phyloP scores from a whole-genome alignment of 2,113 vertebrate genomes.

The Isurus oxyrinchus region DNA sequence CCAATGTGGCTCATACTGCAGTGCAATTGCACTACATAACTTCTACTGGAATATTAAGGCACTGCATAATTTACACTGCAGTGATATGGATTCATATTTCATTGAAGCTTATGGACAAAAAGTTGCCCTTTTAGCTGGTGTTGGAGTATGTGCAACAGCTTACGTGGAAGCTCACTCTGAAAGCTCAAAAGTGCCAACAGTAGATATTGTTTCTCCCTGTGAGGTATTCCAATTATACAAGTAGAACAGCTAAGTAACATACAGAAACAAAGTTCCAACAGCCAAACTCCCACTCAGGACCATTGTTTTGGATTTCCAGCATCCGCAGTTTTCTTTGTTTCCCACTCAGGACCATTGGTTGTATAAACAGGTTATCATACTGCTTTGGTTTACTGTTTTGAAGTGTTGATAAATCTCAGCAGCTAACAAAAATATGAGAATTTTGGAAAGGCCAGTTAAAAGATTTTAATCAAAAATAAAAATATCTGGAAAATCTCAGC shows the following conservation, averaged over 20 bases:
- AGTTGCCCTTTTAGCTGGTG: background rate
- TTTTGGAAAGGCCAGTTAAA: background rate
- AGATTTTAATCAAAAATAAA: background rate
- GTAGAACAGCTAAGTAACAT: background rate
- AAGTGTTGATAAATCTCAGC: background rate
- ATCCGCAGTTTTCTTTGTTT: too few species aligned
- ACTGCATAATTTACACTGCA: background rate
- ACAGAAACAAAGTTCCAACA: background rate
- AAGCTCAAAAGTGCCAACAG: background rate
- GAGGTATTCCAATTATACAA: background rate
- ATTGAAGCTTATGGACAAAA: background rate
- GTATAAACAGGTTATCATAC: background rate
- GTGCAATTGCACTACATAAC: background rate
- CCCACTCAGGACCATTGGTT: background rate
- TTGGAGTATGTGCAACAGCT: background rate
- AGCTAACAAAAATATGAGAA: background rate
- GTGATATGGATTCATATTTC: background rate
- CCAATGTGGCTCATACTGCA: background rate
- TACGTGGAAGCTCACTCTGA: background rate
- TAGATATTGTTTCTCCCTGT: background rate
- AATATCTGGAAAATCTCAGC: too few species aligned
- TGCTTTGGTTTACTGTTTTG: background rate
- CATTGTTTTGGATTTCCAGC: too few species aligned
- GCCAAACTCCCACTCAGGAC: background rate
- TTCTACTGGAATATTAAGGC: background rate